A percentile compares a stretch with the other conserved stretches of the same genome.
Conservation (phyloP, 2,888 invertebrate species). For the Anthoptus insignis region DNA sequence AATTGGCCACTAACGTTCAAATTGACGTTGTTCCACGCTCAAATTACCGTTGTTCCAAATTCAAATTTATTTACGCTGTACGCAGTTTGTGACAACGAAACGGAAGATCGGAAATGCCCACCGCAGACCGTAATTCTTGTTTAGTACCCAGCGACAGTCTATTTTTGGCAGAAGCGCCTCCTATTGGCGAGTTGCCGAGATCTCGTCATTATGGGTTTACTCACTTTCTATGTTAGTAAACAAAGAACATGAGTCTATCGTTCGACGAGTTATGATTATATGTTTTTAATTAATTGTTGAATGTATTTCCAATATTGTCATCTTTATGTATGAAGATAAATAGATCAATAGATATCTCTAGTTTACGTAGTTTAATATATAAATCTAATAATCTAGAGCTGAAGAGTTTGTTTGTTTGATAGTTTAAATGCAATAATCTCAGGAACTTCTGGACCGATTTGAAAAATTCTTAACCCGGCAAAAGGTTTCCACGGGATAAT, state of each 20-base stretch:
- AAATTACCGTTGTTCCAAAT: no score
- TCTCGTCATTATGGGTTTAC: slow-evolving; percentile 66
- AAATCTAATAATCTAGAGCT: no score
- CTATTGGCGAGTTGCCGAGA: slow-evolving; percentile 83
- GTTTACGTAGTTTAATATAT: no score
- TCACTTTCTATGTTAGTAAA: slow-evolving; percentile 83
- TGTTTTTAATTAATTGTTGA: neutral
- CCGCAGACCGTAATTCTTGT: slow-evolving; percentile 66
- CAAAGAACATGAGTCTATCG: slow-evolving; percentile 60
- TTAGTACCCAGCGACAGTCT: slow-evolving; percentile 65
- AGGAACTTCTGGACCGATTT: no score
- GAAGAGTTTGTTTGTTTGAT: no score
- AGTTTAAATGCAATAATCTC: no score
- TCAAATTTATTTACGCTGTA: slow-evolving; percentile 22
- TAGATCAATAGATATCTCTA: no score
- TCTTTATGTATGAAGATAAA: no score
- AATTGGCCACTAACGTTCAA: neutral
- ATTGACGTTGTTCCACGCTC: neutral
- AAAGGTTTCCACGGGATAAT: no score
- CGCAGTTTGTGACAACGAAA: slow-evolving; percentile 44
- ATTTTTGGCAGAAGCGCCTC: slow-evolving; percentile 79
- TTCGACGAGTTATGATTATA: slow-evolving; percentile 6
- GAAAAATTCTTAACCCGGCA: no score
- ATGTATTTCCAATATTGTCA: no score
- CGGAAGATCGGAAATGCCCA: slow-evolving; percentile 81